Conservation (phyloP, 2,888 invertebrate species). For the Heliconius cydno region DNA sequence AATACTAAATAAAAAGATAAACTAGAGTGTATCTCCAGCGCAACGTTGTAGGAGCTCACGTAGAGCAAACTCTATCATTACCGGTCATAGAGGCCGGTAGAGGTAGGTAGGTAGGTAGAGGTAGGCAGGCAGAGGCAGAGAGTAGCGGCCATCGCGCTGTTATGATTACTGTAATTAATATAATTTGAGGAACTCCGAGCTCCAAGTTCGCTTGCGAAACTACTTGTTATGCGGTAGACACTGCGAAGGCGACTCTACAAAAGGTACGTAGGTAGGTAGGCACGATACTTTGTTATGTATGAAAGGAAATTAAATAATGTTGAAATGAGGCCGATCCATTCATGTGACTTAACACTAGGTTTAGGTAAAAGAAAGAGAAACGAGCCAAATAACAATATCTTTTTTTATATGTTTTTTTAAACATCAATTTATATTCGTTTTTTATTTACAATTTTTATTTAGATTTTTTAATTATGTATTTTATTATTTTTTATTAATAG, state of each 20-base stretch:
- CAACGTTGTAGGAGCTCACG: neutral
- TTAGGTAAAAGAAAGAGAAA: no score
- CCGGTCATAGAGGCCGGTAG: conserved; percentile 21
- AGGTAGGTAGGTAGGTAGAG: no score
- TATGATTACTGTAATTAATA: conserved; percentile 38
- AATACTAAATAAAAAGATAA: neutral
- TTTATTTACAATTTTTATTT: no score
- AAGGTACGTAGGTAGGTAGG: no score
- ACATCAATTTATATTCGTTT: no score
- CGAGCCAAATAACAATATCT: no score
- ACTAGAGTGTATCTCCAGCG: neutral
- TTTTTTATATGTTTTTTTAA: no score
- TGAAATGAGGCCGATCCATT: neutral
- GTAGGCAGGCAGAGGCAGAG: neutral
- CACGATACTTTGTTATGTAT: neutral
- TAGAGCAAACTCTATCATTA: conserved; percentile 36
- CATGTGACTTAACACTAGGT: no score
- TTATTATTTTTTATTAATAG: no score
- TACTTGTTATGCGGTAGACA: neutral
- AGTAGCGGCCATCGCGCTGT: conserved; percentile 36
- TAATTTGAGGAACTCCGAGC: conserved; percentile 39
- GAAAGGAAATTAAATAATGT: neutral
- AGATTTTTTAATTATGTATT: no score
- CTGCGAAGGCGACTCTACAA: neutral
- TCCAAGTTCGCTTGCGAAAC: conserved; percentile 31